These are phyloP conservation scores for Spea hammondii DNA, from an alignment of 2,797 vertebrate species.

Conservation along the genomic window DNA sequence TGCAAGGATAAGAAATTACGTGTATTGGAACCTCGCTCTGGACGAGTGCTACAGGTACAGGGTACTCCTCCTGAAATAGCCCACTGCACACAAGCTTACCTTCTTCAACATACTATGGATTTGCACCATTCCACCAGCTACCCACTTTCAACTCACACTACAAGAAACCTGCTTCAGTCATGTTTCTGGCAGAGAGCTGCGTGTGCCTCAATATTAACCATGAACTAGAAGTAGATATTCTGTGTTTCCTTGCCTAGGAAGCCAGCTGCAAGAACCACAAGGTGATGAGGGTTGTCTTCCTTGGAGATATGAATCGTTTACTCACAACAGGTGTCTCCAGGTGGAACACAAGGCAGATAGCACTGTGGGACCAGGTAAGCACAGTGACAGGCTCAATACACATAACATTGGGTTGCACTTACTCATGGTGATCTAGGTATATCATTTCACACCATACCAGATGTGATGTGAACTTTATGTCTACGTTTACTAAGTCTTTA, in stretches of 20 bases:
- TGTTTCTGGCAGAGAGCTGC: no score
- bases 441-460: no score
- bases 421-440: no score
- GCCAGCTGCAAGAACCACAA: conserved; percentile 94
- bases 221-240: neutral
- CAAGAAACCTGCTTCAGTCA: conserved; percentile 4
- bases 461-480: no score
- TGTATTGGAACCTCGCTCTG: conserved; percentile 90
- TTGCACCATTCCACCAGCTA: no score
- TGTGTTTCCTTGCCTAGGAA: conserved; percentile 70
- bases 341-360: conserved; percentile 97
- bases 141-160: neutral
- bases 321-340: conserved; percentile 93
- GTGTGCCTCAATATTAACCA: no score
- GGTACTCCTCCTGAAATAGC: no score
- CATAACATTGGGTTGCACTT: no score
- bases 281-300: conserved; percentile 91
- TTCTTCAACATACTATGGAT: neutral
- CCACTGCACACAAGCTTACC: neutral
- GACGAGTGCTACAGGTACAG: conserved; percentile 85
- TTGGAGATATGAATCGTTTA: conserved; percentile 91
- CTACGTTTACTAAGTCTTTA: no score
- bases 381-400: no score
- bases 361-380: conserved; percentile 97
- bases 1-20: conserved; percentile 96